Evolutionary conservation across 35 echinoderm and acorn worm species (phyloP), one percentile per base, ranked within the genome.

Genomic region (Diadema setosum): DNA sequence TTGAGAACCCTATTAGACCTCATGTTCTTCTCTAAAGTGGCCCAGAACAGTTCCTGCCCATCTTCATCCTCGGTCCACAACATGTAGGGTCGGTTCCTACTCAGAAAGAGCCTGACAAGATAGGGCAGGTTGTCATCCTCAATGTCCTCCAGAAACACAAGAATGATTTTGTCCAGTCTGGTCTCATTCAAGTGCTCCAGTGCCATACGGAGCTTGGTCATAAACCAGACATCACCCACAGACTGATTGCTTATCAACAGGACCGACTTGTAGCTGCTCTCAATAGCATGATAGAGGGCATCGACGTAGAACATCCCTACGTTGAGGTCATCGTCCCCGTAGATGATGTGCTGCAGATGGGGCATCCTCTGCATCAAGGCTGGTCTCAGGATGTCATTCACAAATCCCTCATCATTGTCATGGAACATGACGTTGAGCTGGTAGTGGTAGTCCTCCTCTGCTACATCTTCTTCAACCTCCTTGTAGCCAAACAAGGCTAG

Each of bases 161-260:
- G n/a, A 41, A 78, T 78, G 73, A 78, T 23, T 44, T 78, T 78
- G 73, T 78, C 73, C 36, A 78, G 39, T 78, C 73, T n/a, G 2
- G 73, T 42, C 24, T 78, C 73, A 0, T 78, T 78, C 14, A 78
- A 1, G 44, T 78, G 73, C 73, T 78, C 73, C 40, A 78, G 39
- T 3, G 73, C 33, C 73, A 78, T 78, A 25, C 36, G 73, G 20
- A 78, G 73, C 73, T 78, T 78, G 12, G 73, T 78, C 73, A 78
- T 78, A 23, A 36, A 35, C 73, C 73, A 78, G n/a, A 21, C 35
- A 78, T 78, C 73, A 20, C 44, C 12, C 2, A 39, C 40, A 43
- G 73, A 78, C 73, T 78, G 15, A 23, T 78, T 78, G 73, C 73
- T 78, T 78, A 78, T 33, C 73, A 78, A 78, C 73, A 78, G 44